Evolutionary conservation across 2,113 vertebrate genomes (phyloP).

Genomic region (Ceyx cyanopectus): DNA sequence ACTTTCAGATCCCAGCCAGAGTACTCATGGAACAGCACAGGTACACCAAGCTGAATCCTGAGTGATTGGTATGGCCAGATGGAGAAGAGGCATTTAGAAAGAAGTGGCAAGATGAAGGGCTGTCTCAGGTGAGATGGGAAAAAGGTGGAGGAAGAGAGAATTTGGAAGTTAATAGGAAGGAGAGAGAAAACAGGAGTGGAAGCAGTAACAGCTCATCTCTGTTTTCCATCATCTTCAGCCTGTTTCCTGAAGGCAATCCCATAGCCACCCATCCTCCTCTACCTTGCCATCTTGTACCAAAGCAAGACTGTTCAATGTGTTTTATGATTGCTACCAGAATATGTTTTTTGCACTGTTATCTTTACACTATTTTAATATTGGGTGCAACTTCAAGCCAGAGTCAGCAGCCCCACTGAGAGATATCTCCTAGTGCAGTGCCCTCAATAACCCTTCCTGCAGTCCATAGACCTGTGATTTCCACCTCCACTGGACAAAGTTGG

Average conservation of each 20-base stretch:
- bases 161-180: background rate
- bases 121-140: background rate
- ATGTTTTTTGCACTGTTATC: background rate
- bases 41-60: background rate
- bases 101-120: background rate
- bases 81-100: background rate
- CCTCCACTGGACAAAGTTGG: accelerated
- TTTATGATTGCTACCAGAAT: background rate
- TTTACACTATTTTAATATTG: background rate
- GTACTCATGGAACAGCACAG: background rate
- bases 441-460: background rate
- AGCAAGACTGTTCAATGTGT: background rate
- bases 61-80: accelerated
- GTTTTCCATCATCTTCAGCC: background rate
- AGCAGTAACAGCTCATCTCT: background rate
- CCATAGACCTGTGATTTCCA: background rate
- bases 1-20: background rate
- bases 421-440: background rate
- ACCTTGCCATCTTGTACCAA: background rate
- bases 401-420: background rate
- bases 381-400: background rate
- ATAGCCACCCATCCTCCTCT: background rate
- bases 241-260: background rate
- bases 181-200: background rate
- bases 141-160: background rate